A percentile compares a stretch with the other conserved stretches of the same genome.
phyloP scores from a whole-genome alignment of 2,888 invertebrate genomes.

The Cistogaster globosa region DNA sequence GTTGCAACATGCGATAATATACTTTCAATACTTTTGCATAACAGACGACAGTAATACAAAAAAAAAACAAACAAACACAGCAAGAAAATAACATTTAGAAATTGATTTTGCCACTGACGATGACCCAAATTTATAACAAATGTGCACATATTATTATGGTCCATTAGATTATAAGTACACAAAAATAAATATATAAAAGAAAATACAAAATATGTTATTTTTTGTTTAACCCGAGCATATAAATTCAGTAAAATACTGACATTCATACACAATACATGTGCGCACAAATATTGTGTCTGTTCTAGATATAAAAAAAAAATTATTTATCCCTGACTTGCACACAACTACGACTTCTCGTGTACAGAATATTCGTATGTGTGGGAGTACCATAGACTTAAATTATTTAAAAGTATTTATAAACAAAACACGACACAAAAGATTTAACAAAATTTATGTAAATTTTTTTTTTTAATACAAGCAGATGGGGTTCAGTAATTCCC shows the following conservation, averaged over 20 bases:
- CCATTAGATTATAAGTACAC: constrained; percentile 76
- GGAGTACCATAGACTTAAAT: not conserved
- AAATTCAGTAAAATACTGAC: not conserved
- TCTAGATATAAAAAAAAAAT: not conserved
- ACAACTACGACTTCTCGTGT: too few species aligned
- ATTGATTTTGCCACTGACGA: constrained; percentile 53
- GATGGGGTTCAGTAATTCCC: constrained; percentile 32
- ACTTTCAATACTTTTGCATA: constrained; percentile 13
- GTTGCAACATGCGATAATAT: not conserved
- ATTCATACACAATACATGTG: not conserved
- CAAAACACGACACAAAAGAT: too few species aligned
- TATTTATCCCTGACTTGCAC: too few species aligned
- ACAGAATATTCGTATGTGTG: too few species aligned
- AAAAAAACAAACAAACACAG: constrained; percentile 1
- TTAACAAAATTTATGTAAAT: too few species aligned
- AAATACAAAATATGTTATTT: constrained; percentile 11
- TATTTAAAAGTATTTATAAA: not conserved
- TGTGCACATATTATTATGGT: constrained; percentile 79
- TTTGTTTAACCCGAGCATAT: constrained; percentile 3
- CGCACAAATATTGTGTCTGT: not conserved
- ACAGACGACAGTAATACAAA: constrained; percentile 15
- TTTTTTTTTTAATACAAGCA: constrained; percentile 6
- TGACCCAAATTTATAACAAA: constrained; percentile 73
- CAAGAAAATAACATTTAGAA: constrained; percentile 2
- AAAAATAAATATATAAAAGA: constrained; percentile 9